Percentiles rank a stretch among this genome's conserved stretches.
These are phyloP conservation scores for Machaerirhynchus nigripectus DNA, from an alignment of 2,113 vertebrate genomes.

Conservation along the genomic window DNA sequence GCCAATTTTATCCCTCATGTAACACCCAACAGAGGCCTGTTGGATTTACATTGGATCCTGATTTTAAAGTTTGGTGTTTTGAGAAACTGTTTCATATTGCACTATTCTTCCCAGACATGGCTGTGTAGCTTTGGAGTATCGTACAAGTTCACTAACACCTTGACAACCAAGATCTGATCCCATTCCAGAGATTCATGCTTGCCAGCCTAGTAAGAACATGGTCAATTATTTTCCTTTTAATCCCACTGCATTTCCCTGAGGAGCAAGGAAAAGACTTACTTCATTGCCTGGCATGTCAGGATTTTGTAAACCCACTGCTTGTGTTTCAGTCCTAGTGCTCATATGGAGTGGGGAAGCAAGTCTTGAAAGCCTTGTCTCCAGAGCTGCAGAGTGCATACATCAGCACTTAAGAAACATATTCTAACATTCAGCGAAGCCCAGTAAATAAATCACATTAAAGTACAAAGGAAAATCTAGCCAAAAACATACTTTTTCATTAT, in stretches of 20 bases:
- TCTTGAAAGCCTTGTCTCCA: conserved; percentile 4
- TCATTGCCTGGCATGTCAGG: conserved; percentile 7
- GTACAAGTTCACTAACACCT: not conserved
- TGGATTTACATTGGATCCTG: not conserved
- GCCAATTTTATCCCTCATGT: not conserved
- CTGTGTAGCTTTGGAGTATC: not conserved
- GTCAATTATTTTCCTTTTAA: conserved; percentile 26
- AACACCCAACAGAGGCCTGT: not conserved
- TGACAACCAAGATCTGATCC: conserved; percentile 12
- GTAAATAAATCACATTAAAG: not conserved
- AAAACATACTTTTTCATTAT: not conserved
- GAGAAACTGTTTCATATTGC: not conserved
- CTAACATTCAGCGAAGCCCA: not conserved
- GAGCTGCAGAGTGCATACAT: not conserved
- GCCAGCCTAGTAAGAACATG: conserved; percentile 22
- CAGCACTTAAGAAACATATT: not conserved
- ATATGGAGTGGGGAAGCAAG: not conserved
- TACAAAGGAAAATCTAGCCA: not conserved
- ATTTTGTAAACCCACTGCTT: not conserved
- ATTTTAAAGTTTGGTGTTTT: not conserved
- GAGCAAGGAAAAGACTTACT: conserved; percentile 16
- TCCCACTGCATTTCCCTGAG: not conserved
- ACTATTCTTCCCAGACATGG: not conserved
- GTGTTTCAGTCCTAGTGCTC: not conserved
- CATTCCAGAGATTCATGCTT: conserved; percentile 23